Conservation (phyloP, 2,888 invertebrate genomes). For the Heliconius ethilla region DNA sequence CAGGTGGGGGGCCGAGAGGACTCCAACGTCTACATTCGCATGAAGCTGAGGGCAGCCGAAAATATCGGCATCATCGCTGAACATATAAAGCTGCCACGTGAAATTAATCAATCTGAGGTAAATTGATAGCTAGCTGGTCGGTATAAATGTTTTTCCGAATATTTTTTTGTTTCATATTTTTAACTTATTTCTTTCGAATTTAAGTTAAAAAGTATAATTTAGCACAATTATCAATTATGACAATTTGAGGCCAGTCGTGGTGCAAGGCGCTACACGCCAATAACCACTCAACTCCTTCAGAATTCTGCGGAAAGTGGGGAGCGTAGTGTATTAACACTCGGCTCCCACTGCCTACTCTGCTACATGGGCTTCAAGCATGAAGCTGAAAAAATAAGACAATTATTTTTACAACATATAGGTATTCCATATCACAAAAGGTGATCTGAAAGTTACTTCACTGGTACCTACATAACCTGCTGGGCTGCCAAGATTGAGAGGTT, state of each 20-base stretch:
- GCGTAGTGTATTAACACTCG: no score
- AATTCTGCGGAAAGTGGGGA: no score
- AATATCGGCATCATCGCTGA: conserved; percentile 93
- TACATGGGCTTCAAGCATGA: no score
- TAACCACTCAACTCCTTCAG: no score
- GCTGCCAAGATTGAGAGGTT: not conserved
- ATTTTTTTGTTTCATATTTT: not conserved
- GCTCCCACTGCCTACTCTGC: no score
- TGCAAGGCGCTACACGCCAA: no score
- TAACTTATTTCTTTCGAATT: not conserved
- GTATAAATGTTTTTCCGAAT: no score
- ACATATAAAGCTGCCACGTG: conserved; percentile 89
- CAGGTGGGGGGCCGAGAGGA: conserved; percentile 98
- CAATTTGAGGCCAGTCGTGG: no score
- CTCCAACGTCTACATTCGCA: conserved; percentile 98
- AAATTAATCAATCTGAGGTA: conserved; percentile 91
- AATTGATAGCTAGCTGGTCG: not conserved
- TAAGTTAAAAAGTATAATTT: not conserved
- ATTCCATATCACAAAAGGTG: not conserved
- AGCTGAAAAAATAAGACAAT: no score
- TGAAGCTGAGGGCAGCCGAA: conserved; percentile 95
- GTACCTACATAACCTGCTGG: not conserved
- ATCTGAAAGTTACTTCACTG: not conserved
- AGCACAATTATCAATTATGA: not conserved
- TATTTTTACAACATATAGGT: no score